Percentiles rank a stretch among this genome's conserved stretches.
These are phyloP conservation scores for Stegostoma tigrinum DNA, from an alignment of 2,113 vertebrate species.

Conservation along the genomic window DNA sequence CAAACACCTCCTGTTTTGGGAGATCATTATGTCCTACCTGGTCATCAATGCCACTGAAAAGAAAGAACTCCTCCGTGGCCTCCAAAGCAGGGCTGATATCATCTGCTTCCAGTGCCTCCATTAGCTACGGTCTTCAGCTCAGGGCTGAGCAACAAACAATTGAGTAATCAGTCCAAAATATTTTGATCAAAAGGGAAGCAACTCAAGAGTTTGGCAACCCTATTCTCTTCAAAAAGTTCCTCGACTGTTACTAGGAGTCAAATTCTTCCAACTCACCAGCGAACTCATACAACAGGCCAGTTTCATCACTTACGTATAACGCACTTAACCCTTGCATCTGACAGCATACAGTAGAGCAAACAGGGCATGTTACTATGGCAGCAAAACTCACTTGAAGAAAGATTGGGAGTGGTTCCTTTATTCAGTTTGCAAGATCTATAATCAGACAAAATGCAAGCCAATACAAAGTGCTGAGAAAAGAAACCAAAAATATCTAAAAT, in stretches of 20 bases:
- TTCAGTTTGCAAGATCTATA: background rate
- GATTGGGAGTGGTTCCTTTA: background rate
- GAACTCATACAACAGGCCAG: background rate
- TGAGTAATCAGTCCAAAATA: background rate
- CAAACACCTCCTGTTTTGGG: constrained; percentile 54
- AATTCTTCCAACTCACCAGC: background rate
- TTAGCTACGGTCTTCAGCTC: constrained; percentile 41
- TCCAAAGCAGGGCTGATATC: constrained; percentile 93
- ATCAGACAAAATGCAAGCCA: background rate
- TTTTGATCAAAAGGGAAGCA: background rate
- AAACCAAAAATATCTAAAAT: background rate
- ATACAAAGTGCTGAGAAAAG: background rate
- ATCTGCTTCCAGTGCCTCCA: constrained; percentile 86
- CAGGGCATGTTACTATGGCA: background rate
- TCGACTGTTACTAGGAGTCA: background rate
- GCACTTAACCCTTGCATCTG: background rate
- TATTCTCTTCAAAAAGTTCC: background rate
- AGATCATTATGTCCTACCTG: constrained; percentile 51
- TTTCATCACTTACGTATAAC: background rate
- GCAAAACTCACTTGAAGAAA: background rate
- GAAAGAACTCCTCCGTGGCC: constrained; percentile 86
- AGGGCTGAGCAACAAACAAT: background rate
- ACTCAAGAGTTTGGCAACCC: background rate
- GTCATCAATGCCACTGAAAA: constrained; percentile 68
- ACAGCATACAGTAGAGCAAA: background rate